phyloP scores from a whole-genome alignment of 2,113 vertebrate species.

The Perccottus glenii region DNA sequence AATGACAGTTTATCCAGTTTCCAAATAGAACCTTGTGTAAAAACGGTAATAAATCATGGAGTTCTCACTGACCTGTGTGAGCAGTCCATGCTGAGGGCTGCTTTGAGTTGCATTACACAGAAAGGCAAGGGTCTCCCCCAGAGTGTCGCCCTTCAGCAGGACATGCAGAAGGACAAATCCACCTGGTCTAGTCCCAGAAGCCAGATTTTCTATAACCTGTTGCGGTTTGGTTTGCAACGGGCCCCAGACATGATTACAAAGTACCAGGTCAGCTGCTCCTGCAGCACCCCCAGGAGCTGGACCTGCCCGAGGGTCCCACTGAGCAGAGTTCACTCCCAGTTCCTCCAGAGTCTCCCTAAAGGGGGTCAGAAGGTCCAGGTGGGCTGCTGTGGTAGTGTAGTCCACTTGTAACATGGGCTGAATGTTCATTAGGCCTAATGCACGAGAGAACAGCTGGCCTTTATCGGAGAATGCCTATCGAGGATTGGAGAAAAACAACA shows the following conservation, averaged over 20 bases:
- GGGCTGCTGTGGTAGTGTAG: conserved; percentile 84
- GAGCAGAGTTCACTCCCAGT: conserved; percentile 57
- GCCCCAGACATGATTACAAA: conserved; percentile 83
- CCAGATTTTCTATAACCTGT: conserved; percentile 82
- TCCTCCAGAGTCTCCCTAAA: conserved; percentile 76
- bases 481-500: not conserved
- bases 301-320: conserved; percentile 84
- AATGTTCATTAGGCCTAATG: conserved; percentile 82
- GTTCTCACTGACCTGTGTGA: conserved; percentile 82
- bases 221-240: conserved; percentile 49
- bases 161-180: conserved; percentile 92
- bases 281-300: conserved; percentile 70
- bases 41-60: not conserved
- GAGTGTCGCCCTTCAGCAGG: conserved; percentile 83
- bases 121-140: conserved; percentile 86
- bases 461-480: conserved; percentile 84
- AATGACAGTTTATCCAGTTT: too few relatives aligned
- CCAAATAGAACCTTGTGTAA: too few relatives aligned
- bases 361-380: conserved; percentile 70
- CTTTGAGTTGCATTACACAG: conserved; percentile 72
- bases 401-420: conserved; percentile 87
- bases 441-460: conserved; percentile 82
- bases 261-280: conserved; percentile 81
- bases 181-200: conserved; percentile 81
- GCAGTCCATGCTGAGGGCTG: conserved; percentile 72